Evolutionary conservation across 2,113 vertebrate species (phyloP).

Genomic region (Oryzias javanicus): DNA sequence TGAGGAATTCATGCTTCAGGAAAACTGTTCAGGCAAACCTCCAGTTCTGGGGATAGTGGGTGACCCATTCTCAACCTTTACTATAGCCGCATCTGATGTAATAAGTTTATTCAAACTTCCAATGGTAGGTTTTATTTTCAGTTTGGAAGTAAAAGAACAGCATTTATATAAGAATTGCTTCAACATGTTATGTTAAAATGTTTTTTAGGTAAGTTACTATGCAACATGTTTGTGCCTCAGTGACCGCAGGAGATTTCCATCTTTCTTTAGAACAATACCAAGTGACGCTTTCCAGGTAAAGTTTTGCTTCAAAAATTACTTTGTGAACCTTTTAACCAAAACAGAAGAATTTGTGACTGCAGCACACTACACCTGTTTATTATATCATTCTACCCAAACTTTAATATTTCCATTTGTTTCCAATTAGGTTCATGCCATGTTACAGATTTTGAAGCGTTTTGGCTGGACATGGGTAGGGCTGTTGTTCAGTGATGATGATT

Average conservation of each 20-base stretch:
- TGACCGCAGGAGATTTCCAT: conserved; percentile 33
- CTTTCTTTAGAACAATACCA: conserved; percentile 32
- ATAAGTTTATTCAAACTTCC: conserved; percentile 64
- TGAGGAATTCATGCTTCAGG: conserved; percentile 19
- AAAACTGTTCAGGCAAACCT: conserved; percentile 47
- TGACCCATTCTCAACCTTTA: conserved; percentile 60
- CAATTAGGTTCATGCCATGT: conserved; percentile 40
- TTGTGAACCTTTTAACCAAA: neutral
- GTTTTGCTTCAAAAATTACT: neutral
- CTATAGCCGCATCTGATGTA: conserved; percentile 66
- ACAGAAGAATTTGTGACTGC: neutral
- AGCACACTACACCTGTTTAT: neutral
- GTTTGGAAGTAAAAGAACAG: neutral
- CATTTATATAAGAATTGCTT: neutral
- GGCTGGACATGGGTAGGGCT: conserved; percentile 49
- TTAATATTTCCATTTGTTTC: neutral
- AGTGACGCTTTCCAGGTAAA: conserved; percentile 30
- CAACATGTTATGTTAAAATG: neutral
- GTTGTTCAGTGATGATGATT: conserved; percentile 51
- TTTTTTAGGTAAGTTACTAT: conserved; percentile 30
- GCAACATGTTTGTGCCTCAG: conserved; percentile 38
- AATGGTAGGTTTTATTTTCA: conserved; percentile 44
- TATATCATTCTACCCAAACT: neutral
- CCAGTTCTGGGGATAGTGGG: conserved; percentile 67
- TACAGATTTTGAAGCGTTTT: conserved; percentile 50